phyloP scores from a whole-genome alignment of 2,797 vertebrate species.

The Xiphophorus birchmanni region DNA sequence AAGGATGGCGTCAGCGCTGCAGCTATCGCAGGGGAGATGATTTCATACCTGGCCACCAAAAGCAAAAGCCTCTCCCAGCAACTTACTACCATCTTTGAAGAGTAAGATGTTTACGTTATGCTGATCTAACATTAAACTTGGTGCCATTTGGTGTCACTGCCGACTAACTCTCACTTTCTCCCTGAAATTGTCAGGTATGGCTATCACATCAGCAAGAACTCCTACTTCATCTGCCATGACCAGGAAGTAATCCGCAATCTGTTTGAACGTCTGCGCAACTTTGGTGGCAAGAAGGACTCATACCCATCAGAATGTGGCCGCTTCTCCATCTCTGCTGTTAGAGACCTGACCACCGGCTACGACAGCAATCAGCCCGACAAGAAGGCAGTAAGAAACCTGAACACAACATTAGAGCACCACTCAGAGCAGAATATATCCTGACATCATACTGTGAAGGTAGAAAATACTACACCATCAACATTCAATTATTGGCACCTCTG shows the following conservation, averaged over 20 bases:
- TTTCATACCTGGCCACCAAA: slow-evolving; percentile 87
- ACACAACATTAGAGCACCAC: background rate
- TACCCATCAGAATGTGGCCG: slow-evolving; percentile 90
- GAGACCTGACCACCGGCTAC: slow-evolving; percentile 94
- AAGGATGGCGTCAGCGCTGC: slow-evolving; percentile 97
- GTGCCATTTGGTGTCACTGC: background rate
- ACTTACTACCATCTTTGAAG: slow-evolving; percentile 88
- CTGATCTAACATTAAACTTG: background rate
- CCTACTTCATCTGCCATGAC: slow-evolving; percentile 96
- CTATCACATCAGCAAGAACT: slow-evolving; percentile 94
- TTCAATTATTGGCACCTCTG: background rate
- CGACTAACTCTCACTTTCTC: slow-evolving; percentile 8
- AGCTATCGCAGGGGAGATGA: slow-evolving; percentile 91
- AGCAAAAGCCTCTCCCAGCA: slow-evolving; percentile 88
- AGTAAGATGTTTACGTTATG: slow-evolving; percentile 79
- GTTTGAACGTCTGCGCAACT: slow-evolving; percentile 91
- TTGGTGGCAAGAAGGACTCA: slow-evolving; percentile 79
- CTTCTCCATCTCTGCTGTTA: slow-evolving; percentile 86
- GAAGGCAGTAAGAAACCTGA: slow-evolving; percentile 86
- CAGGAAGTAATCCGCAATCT: slow-evolving; percentile 86
- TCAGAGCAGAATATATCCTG: background rate
- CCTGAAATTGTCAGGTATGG: slow-evolving; percentile 84
- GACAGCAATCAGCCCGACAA: slow-evolving; percentile 89
- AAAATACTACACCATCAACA: background rate
- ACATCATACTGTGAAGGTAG: background rate